phyloP scores from a whole-genome alignment of 2,797 vertebrate genomes.

The Emys orbicularis region DNA sequence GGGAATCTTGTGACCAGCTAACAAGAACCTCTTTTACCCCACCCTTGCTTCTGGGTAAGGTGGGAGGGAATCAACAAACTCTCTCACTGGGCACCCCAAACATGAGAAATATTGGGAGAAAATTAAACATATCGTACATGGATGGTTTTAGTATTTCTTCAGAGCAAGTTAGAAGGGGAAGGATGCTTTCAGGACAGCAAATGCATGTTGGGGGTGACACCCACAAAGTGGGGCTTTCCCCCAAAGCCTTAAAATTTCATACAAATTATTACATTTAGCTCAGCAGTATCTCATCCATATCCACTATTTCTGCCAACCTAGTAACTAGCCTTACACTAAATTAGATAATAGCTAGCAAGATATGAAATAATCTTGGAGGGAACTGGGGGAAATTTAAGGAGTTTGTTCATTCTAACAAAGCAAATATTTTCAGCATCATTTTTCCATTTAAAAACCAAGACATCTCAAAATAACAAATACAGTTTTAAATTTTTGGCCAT shows the following conservation, averaged over 20 bases:
- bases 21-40: neutral
- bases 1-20: neutral
- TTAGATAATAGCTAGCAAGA: neutral
- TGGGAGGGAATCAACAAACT: neutral
- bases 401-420: neutral
- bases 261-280: neutral
- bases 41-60: neutral
- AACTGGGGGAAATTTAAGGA: neutral
- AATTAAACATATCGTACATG: neutral
- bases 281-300: neutral
- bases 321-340: no score
- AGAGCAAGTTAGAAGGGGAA: neutral
- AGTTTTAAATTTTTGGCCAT: neutral
- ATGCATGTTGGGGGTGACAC: fast-evolving
- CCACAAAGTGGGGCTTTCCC: no score
- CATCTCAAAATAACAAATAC: neutral
- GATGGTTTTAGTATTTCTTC: neutral
- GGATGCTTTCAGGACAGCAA: neutral
- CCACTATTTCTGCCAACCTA: neutral
- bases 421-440: neutral
- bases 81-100: neutral
- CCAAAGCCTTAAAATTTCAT: neutral
- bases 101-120: neutral
- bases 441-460: neutral
- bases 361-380: neutral